Percentiles rank a stretch among this genome's conserved stretches.
These are phyloP conservation scores for Neelides folsomi DNA, from an alignment of 2,888 invertebrate species.

Conservation along the genomic window DNA sequence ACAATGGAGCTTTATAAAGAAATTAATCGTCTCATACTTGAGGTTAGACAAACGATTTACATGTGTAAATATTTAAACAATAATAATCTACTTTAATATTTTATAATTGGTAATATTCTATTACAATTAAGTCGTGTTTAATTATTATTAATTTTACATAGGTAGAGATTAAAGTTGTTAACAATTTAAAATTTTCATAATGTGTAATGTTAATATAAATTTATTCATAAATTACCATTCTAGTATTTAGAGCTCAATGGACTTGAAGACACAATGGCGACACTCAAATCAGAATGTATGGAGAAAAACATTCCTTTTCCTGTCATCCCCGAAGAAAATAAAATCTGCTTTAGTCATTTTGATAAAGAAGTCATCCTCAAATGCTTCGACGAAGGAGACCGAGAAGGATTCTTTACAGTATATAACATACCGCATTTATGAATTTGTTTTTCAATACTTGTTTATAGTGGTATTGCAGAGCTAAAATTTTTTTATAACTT, in stretches of 20 bases:
- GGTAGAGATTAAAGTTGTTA: too few relatives aligned
- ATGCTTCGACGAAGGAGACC: conserved; percentile 27
- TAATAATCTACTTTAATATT: too few relatives aligned
- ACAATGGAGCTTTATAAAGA: conserved; percentile 13
- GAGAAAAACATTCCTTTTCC: conserved; percentile 21
- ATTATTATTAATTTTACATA: not conserved
- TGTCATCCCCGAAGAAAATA: not conserved
- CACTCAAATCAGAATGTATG: conserved; percentile 25
- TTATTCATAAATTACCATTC: not conserved
- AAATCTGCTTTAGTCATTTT: conserved; percentile 13
- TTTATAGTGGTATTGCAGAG: not conserved
- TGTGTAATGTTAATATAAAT: too few relatives aligned
- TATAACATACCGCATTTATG: not conserved
- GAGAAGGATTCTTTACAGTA: conserved; percentile 20
- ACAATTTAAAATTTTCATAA: too few relatives aligned
- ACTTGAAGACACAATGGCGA: conserved; percentile 22
- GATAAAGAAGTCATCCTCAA: conserved; percentile 21
- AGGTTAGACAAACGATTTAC: conserved; percentile 10
- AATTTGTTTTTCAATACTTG: not conserved
- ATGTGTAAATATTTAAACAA: too few relatives aligned
- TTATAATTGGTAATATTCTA: too few relatives aligned
- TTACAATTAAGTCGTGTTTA: too few relatives aligned
- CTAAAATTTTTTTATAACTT: not conserved
- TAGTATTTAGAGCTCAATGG: conserved; percentile 30
- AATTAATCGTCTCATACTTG: conserved; percentile 18